A percentile compares a stretch with the other conserved stretches of the same genome.
Conservation (phyloP, 2,888 invertebrate genomes). For the Agrenia bidenticulata region DNA sequence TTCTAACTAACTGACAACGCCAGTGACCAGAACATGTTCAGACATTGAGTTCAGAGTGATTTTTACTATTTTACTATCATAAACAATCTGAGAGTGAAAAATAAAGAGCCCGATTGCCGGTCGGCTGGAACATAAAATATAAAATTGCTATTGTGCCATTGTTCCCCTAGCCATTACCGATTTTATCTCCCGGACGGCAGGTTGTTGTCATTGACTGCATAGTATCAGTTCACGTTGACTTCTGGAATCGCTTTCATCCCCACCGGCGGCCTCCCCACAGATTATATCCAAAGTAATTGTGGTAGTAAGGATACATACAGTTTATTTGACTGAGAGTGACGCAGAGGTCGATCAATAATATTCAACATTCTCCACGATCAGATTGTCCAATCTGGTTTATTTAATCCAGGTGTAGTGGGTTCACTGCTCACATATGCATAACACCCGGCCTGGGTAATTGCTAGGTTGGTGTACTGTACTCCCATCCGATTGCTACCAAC, state of each 20-base stretch:
- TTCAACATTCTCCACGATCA: background rate
- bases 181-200: conserved; percentile 43
- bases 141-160: conserved; percentile 23
- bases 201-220: conserved; percentile 25
- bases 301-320: too few relatives aligned
- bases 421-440: background rate
- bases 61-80: conserved; percentile 21
- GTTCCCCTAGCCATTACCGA: conserved; percentile 35
- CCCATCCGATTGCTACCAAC: too few relatives aligned
- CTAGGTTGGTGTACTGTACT: too few relatives aligned
- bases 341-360: background rate
- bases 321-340: background rate
- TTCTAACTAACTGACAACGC: background rate
- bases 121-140: conserved; percentile 6
- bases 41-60: conserved; percentile 11
- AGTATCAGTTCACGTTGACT: conserved; percentile 10
- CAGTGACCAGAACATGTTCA: background rate
- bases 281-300: background rate
- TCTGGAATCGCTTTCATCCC: background rate
- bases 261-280: background rate
- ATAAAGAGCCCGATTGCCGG: background rate
- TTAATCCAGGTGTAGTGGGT: conserved; percentile 1
- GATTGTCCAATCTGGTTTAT: background rate
- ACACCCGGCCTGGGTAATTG: background rate
- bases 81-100: conserved; percentile 13